Conservation (phyloP, 2,888 invertebrate species). For the Netelia melanura region DNA sequence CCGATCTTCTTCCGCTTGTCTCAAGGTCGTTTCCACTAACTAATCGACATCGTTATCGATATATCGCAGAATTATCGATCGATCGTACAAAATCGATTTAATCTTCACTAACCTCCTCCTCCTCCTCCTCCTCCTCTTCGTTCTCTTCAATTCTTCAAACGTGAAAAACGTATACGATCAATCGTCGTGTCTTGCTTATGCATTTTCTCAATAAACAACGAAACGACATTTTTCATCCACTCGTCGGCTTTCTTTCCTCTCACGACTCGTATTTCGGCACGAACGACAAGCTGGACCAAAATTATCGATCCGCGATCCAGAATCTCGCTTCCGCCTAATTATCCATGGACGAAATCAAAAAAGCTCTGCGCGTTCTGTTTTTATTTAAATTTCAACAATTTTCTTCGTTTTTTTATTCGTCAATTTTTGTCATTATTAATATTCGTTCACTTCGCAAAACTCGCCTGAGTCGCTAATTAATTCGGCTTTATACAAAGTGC, state of each 20-base stretch:
- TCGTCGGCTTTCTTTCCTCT: neutral
- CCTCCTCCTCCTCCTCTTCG: conserved; percentile 40
- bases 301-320: neutral
- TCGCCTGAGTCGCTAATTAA: conserved; percentile 38
- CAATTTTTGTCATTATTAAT: neutral
- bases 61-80: neutral
- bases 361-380: neutral
- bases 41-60: conserved; percentile 49
- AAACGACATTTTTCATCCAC: conserved; percentile 75
- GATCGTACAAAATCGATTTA: no score
- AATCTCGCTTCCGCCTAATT: neutral
- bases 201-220: conserved; percentile 78
- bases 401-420: neutral
- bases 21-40: neutral
- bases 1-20: neutral
- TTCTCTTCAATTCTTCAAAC: conserved; percentile 56
- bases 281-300: neutral
- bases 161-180: conserved; percentile 76
- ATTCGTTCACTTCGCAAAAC: conserved; percentile 5
- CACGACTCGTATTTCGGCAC: neutral
- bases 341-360: neutral
- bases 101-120: neutral
- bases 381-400: neutral
- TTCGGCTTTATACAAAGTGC: conserved; percentile 68
- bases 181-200: conserved; percentile 76